Percentiles rank a stretch among this genome's conserved stretches.
Evolutionary conservation across 2,113 vertebrate species (phyloP).

Genomic region (Anguilla japonica): DNA sequence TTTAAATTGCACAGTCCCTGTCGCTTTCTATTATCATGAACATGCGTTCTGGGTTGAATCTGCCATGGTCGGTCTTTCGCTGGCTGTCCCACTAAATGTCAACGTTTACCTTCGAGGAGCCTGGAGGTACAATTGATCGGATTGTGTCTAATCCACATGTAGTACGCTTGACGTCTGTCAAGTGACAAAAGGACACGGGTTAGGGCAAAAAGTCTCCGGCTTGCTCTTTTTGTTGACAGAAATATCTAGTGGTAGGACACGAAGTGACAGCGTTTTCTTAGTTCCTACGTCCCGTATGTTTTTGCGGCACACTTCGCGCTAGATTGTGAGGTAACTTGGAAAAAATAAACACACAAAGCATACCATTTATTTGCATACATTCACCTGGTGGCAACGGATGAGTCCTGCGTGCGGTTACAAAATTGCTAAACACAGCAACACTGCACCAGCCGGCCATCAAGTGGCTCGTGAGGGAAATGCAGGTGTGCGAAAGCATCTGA

Average conservation of each 20-base stretch:
- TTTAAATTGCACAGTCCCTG: background rate
- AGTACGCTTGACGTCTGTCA: background rate
- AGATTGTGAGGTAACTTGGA: background rate
- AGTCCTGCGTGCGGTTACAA: background rate
- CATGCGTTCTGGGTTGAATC: background rate
- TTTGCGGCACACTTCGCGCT: background rate
- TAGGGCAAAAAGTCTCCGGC: background rate
- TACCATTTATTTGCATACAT: background rate
- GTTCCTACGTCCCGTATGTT: background rate
- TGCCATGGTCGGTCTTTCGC: background rate
- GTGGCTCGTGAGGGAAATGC: conserved; percentile 77
- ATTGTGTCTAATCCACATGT: background rate
- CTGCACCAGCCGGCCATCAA: conserved; percentile 74
- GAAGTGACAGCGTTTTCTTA: background rate
- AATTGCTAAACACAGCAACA: background rate
- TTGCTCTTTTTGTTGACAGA: background rate
- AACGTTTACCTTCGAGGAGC: background rate
- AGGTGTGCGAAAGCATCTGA: conserved; percentile 57
- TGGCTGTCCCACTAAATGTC: conserved; percentile 10
- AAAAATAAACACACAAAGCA: background rate
- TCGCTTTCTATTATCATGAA: background rate
- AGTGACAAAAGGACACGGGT: background rate
- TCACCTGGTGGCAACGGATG: background rate
- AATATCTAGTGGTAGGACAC: background rate
- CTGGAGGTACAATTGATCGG: background rate